Percentiles rank a stretch among this genome's conserved stretches.
Conservation (phyloP, 2,888 invertebrate species). For the Epistrophe eligans region DNA sequence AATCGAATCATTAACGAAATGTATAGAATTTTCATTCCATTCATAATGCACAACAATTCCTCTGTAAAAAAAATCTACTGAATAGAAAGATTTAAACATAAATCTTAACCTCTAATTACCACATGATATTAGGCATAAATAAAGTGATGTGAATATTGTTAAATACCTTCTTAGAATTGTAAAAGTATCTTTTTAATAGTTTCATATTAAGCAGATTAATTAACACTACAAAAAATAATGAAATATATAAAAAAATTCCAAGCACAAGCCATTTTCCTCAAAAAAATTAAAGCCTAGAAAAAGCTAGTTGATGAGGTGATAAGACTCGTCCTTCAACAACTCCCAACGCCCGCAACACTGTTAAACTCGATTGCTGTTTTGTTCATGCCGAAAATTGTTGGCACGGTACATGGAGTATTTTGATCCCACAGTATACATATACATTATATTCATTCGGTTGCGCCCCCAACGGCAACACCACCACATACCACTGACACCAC, state of each 20-base stretch:
- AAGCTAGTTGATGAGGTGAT: slow-evolving; percentile 5
- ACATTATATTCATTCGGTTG: slow-evolving; percentile 16
- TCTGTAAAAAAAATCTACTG: too few relatives aligned
- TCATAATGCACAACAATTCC: too few relatives aligned
- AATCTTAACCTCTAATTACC: too few relatives aligned
- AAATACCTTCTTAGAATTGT: not conserved
- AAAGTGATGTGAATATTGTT: too few relatives aligned
- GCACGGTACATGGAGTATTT: not conserved
- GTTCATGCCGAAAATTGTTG: slow-evolving; percentile 26
- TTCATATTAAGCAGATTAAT: not conserved
- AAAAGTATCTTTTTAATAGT: not conserved
- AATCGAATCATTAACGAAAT: too few relatives aligned
- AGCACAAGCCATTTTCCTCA: not conserved
- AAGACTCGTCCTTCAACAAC: slow-evolving; percentile 42
- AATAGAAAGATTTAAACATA: too few relatives aligned
- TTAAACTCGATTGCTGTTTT: slow-evolving; percentile 42
- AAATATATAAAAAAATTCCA: slow-evolving; percentile 29
- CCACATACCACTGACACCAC: not conserved
- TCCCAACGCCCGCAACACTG: slow-evolving; percentile 10
- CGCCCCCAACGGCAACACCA: not conserved
- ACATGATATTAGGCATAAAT: too few relatives aligned
- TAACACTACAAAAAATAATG: not conserved
- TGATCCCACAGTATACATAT: not conserved
- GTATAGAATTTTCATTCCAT: too few relatives aligned
- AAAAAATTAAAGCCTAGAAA: slow-evolving; percentile 29